Evolutionary conservation across 2,888 invertebrate genomes (phyloP).

Genomic region (Stenolophus ochropezus): DNA sequence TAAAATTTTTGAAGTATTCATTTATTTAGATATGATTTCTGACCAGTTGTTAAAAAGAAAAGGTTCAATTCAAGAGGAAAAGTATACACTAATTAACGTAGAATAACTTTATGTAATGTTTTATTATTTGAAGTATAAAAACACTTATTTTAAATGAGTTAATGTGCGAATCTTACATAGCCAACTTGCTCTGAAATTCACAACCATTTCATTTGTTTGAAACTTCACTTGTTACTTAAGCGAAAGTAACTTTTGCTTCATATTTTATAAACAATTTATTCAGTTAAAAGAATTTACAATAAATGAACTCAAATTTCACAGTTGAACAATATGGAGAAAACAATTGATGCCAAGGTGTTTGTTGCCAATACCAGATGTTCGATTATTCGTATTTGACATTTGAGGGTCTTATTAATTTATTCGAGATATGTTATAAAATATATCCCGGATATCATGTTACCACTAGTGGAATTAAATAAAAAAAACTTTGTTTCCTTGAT

Average conservation of each 20-base stretch:
- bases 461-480: too few species aligned
- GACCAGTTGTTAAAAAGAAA: not conserved
- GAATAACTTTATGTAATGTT: slow-evolving; percentile 12
- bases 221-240: slow-evolving; percentile 23
- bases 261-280: slow-evolving; percentile 26
- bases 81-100: slow-evolving; percentile 8
- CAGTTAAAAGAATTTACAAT: slow-evolving; percentile 3
- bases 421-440: too few species aligned
- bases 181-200: slow-evolving; percentile 3
- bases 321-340: not conserved
- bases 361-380: too few species aligned
- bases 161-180: slow-evolving; percentile 17
- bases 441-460: too few species aligned
- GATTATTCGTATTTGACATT: too few species aligned
- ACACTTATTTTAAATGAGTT: slow-evolving; percentile 19
- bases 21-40: too few species aligned
- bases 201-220: slow-evolving; percentile 33
- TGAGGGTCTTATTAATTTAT: too few species aligned
- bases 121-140: slow-evolving; percentile 28
- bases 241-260: slow-evolving; percentile 34
- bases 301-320: not conserved
- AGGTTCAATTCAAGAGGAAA: not conserved
- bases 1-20: not conserved
- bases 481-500: too few species aligned
- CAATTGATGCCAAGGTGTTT: not conserved